Conservation (phyloP, 2,797 vertebrate species). For the Jordanella pulchra region DNA sequence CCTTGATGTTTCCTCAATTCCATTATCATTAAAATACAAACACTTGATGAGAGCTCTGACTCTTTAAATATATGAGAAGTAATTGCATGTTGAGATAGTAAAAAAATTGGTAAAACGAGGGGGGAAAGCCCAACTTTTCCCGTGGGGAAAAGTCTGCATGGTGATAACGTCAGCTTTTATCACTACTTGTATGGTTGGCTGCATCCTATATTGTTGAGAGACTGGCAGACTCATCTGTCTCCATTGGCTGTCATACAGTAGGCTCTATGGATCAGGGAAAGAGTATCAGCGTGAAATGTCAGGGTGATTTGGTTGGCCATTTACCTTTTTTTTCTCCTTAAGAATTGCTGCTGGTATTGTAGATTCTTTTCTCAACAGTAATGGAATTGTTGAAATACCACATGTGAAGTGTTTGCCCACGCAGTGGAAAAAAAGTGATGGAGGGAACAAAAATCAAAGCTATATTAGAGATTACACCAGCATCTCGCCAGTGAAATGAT, state of each 20-base stretch:
- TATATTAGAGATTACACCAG: not conserved
- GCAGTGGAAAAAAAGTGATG: not conserved
- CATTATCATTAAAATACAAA: slow-evolving; percentile 16
- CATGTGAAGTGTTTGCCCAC: not conserved
- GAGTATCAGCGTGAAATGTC: slow-evolving; percentile 54
- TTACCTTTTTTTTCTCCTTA: slow-evolving; percentile 35
- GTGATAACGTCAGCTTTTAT: slow-evolving; percentile 79
- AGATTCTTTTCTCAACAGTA: slow-evolving; percentile 15
- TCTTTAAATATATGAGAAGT: slow-evolving; percentile 35
- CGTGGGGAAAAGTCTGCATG: slow-evolving; percentile 51
- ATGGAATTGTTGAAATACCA: slow-evolving; percentile 23
- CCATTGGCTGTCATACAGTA: slow-evolving; percentile 64
- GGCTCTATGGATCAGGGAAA: slow-evolving; percentile 56
- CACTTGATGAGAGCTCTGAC: not conserved
- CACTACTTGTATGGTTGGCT: slow-evolving; percentile 70
- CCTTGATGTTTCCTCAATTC: slow-evolving; percentile 4
- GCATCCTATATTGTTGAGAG: slow-evolving; percentile 72
- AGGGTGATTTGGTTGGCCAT: slow-evolving; percentile 55
- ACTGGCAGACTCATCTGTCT: slow-evolving; percentile 68
- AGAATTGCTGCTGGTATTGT: slow-evolving; percentile 39
- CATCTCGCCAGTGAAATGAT: not conserved
- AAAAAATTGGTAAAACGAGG: slow-evolving; percentile 29
- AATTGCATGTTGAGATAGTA: slow-evolving; percentile 22
- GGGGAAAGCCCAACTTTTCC: slow-evolving; percentile 37
- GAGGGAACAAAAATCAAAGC: not conserved